Evolutionary conservation across 2,888 invertebrate genomes (phyloP), one percentile per base, ranked within the genome.

Genomic region (Panopea generosa): DNA sequence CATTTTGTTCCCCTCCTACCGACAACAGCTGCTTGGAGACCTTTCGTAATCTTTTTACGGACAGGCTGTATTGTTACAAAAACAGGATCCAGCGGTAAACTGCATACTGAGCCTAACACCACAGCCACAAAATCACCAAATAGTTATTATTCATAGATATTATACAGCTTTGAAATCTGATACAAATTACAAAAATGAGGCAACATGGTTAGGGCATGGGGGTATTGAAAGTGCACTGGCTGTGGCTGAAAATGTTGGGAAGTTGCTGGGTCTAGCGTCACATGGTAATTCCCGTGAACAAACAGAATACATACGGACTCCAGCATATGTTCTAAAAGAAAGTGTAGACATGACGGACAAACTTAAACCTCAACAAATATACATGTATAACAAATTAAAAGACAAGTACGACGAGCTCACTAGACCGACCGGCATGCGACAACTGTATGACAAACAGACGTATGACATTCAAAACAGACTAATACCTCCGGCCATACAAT

Each of bases 281-380:
- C 40, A 40, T 16, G 40, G 40, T 40, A 40, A 40, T 40, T 40
- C 40, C 9, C 7, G 16, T 7, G 9, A 40, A 16, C 22, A 24
- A 2, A 9, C 20, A 14, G 68, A 67, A n/a, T 67, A 71, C 29
- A 6, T 68, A n/a, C n/a, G n/a, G 14, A 68, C 63, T 14, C 72
- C 68, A 29, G 49, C 38, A 11, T 38, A 43, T 43, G 72, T 72
- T 38, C 66, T 72, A 49, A 18, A 27, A 7, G 66, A 72, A 7
- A 33, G 45, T 3, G 11, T 6, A 14, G 50, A 66, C 16, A 6
- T 72, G 56, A 24, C 53, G 2, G 33, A 49, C 27, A 29, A 29
- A 47, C 18, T 38, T 2, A 72, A 60, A 60, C 66, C 72, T 16
- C 7, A 40, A 40, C 40, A 40, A 40, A 16, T 40, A 16, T n/a